Evolutionary conservation across 2,797 vertebrate species (phyloP).

Genomic region (Scolopax rusticola): DNA sequence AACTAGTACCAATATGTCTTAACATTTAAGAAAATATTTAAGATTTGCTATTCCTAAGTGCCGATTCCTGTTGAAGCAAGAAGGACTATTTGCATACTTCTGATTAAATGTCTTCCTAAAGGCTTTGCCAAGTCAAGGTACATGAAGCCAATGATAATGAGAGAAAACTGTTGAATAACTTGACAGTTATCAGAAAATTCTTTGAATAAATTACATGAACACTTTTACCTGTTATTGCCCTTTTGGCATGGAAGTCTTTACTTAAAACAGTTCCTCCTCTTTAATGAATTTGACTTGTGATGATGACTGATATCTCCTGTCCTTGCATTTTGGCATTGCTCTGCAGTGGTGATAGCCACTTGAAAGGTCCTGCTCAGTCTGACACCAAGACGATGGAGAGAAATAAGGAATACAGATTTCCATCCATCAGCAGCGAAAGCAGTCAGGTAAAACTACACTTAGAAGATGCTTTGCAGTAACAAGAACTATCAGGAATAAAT

Average conservation of each 20-base stretch:
- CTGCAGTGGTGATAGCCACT: background rate
- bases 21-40: background rate
- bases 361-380: background rate
- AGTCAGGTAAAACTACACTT: background rate
- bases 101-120: slow-evolving; percentile 40
- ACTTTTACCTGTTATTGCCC: background rate
- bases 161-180: slow-evolving; percentile 20
- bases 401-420: background rate
- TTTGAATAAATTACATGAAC: slow-evolving; percentile 20
- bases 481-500: background rate
- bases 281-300: background rate
- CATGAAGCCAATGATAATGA: slow-evolving; percentile 17
- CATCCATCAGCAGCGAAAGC: background rate
- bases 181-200: background rate
- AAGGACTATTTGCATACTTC: slow-evolving; percentile 32
- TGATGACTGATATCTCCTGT: background rate
- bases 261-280: background rate
- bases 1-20: background rate
- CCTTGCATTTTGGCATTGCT: background rate
- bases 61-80: background rate
- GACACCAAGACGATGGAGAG: background rate
- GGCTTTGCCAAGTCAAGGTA: slow-evolving; percentile 26
- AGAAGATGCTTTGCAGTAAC: background rate
- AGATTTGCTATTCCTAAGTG: background rate
- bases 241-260: background rate